Evolutionary conservation across 2,113 vertebrate genomes (phyloP).

Genomic region (Prionailurus bengalensis): DNA sequence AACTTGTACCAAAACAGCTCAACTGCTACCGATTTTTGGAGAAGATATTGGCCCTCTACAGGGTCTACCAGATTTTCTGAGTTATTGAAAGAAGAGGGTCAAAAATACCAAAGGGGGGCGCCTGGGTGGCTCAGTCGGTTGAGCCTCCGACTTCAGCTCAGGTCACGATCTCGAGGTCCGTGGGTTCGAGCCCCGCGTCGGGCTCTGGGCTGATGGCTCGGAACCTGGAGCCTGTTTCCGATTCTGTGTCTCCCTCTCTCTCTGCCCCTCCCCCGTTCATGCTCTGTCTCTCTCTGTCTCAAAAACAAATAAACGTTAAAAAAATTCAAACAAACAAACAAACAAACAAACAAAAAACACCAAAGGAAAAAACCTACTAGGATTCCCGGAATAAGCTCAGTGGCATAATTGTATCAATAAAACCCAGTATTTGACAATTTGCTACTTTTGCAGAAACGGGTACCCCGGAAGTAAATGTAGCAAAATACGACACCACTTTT

Average conservation of each 20-base stretch:
- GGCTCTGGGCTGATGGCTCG: too few relatives aligned
- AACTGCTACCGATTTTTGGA: not conserved
- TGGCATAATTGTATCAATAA: not conserved
- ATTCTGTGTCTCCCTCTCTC: too few relatives aligned
- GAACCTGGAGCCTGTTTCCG: too few relatives aligned
- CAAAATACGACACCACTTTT: not conserved
- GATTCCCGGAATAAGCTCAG: slow-evolving; percentile 24
- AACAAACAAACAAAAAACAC: not conserved
- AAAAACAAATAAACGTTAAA: too few relatives aligned
- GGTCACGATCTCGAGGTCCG: too few relatives aligned
- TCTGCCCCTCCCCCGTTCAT: too few relatives aligned
- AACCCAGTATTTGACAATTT: slow-evolving; percentile 1
- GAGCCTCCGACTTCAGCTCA: too few relatives aligned
- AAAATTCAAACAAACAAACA: too few relatives aligned
- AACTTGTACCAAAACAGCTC: not conserved
- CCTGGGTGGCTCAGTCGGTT: too few relatives aligned
- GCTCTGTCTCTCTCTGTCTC: too few relatives aligned
- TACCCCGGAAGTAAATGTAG: not conserved
- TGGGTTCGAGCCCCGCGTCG: too few relatives aligned
- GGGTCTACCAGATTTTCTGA: not conserved
- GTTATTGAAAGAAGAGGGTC: slow-evolving; percentile 1
- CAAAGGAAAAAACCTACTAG: not conserved
- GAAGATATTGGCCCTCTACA: not conserved
- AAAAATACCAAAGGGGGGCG: not conserved
- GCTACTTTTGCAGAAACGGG: not conserved